Evolutionary conservation across 2,888 invertebrate genomes (phyloP), one percentile per base, ranked within the genome.

Genomic region (Lithosia quadra): DNA sequence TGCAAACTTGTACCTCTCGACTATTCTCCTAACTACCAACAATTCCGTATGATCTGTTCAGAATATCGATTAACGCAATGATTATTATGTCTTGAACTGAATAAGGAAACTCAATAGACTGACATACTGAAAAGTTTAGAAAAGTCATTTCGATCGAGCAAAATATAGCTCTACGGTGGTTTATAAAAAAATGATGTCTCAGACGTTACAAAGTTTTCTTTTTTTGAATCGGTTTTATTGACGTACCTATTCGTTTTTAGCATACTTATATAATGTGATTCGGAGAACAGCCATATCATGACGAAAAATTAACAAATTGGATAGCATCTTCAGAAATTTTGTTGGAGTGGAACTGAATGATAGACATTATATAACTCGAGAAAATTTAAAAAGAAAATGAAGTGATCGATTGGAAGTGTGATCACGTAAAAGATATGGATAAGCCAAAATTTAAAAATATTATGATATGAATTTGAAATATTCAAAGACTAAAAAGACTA

Each of bases 1-100:
- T 49, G 49, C 49, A 49, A 49, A 49, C 49, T n/a, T n/a, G 49
- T 43, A n/a, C n/a, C 49, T 49, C n/a, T n/a, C n/a, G n/a, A n/a
- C n/a, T 49, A 49, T 49, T 49, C n/a, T 49, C 49, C n/a, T 49
- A 18, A 58, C 9, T 22, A 28, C 28, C 39, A 61, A 33, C 39
- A 11, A 55, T 7, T 11, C 55, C 13, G 9, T 11, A n/a, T 55
- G 11, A 55, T 55, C 11, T 9, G 43, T 43, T 43, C 43, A 39
- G 7, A 60, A 36, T 36, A 21, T 21, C 36, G 13, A 60, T 59
- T 11, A 5, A 58, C 18, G n/a, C 58, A 33, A 58, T n/a, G 13
- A 21, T 21, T 59, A 21, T 34, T 59, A 21, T 34, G 21, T 34
- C 0, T 59, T 5, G 0, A 21, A 59, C 36, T 36, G 5, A 22